Evolutionary conservation across 2,888 invertebrate species (phyloP).

Genomic region (Diloba caeruleocephala): DNA sequence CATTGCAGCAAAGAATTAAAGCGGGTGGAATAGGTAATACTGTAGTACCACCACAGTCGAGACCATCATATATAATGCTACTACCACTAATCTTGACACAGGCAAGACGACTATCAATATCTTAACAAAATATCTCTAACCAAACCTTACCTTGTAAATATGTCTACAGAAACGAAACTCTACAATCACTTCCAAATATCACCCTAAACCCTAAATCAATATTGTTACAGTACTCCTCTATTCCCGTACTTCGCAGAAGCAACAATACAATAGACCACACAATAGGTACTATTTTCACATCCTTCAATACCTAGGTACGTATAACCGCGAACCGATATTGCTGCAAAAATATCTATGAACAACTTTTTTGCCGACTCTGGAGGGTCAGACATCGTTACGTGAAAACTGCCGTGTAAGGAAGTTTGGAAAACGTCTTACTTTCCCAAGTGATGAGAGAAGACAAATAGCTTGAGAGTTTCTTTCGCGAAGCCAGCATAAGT

Average conservation of each 20-base stretch:
- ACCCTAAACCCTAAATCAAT: conserved; percentile 45
- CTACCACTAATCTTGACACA: too few species aligned
- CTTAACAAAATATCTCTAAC: too few species aligned
- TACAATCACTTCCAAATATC: neutral
- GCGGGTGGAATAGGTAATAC: too few species aligned
- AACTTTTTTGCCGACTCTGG: conserved; percentile 16
- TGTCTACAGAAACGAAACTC: conserved; percentile 18
- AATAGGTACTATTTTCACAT: conserved; percentile 25
- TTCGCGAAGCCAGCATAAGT: conserved; percentile 17
- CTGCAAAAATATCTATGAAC: conserved; percentile 24
- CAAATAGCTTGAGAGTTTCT: conserved; percentile 33
- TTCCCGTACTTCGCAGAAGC: neutral
- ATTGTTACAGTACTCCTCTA: conserved; percentile 15
- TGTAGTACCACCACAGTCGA: too few species aligned
- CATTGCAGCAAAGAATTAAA: too few species aligned
- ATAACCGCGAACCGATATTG: conserved; percentile 25
- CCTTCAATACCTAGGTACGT: conserved; percentile 8
- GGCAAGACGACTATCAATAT: too few species aligned
- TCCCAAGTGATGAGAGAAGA: conserved; percentile 24
- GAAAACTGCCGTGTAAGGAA: conserved; percentile 24
- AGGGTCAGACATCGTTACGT: conserved; percentile 17
- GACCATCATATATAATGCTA: too few species aligned
- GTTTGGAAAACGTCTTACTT: conserved; percentile 32
- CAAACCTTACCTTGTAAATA: neutral
- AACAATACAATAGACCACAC: conserved; percentile 14